These are phyloP conservation scores for Numenius arquata DNA, from an alignment of 2,113 vertebrate species.

Conservation along the genomic window DNA sequence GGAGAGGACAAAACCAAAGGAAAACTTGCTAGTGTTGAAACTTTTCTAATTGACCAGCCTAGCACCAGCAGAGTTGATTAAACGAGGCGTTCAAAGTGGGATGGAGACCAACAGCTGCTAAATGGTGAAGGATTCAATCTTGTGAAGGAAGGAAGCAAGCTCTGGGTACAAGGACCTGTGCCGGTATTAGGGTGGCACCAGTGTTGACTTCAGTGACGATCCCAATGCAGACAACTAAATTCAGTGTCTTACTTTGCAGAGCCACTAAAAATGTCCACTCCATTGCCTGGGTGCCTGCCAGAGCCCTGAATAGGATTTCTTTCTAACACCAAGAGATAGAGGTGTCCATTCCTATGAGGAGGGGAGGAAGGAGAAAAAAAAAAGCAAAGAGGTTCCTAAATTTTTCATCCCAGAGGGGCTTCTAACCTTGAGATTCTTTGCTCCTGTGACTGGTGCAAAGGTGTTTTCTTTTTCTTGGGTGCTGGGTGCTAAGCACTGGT, in stretches of 20 bases:
- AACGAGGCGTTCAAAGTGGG: background rate
- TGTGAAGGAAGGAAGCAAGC: background rate
- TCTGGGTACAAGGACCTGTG: background rate
- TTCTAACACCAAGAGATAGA: background rate
- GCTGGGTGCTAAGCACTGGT: background rate
- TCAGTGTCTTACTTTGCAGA: background rate
- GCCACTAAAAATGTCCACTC: background rate
- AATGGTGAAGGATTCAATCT: background rate
- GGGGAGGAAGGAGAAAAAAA: background rate
- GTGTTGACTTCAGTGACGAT: background rate
- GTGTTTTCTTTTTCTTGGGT: background rate
- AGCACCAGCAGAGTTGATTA: background rate
- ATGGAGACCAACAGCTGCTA: background rate
- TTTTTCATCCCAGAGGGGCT: background rate
- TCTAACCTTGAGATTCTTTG: background rate
- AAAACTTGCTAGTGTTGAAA: background rate
- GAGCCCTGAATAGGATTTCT: background rate
- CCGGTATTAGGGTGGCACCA: background rate
- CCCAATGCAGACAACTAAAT: background rate
- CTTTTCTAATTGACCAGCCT: background rate
- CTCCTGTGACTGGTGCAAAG: background rate
- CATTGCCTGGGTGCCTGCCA: background rate
- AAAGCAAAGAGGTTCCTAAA: background rate
- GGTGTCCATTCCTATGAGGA: background rate
- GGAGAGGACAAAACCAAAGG: background rate